Evolutionary conservation across 1,140 invertebrate species (phyloP), one percentile per base, ranked within the genome.

Genomic region (Archivesica marissinica): DNA sequence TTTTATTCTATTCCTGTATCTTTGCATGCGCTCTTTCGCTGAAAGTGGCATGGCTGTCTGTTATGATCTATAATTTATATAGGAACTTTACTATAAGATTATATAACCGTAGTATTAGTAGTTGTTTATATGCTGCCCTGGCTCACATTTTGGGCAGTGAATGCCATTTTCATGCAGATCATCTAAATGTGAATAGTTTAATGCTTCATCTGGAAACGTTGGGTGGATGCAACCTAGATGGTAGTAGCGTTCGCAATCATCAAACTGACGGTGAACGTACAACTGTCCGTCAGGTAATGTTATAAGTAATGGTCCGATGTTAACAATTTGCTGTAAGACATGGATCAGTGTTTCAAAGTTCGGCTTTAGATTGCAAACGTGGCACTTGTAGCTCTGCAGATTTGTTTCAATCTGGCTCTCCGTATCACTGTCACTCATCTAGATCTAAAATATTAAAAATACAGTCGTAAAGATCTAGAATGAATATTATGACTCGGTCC

Each of bases 111-210:
- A n/a, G n/a, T n/a, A n/a, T n/a, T n/a, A n/a, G n/a, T n/a, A n/a
- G n/a, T n/a, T n/a, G n/a, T n/a, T n/a, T n/a, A n/a, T n/a, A n/a
- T n/a, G n/a, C n/a, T n/a, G n/a, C n/a, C 74, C 74, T 56, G 74
- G 74, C 28, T 77, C 74, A 35, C 74, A 77, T 13, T 38, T 77
- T 38, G 28, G 28, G 28, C 74, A 77, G 41, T 77, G 74, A 38
- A 77, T 77, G 9, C 74, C 74, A 38, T 77, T 77, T 77, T 77
- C 74, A 25, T 38, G 33, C 44, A 77, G 17, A 30, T 77, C 74
- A 7, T 54, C 30, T 25, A 77, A 47, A 28, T 77, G 74, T n/a
- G 74, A 56, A 2, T 38, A n/a, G 59, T 77, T 77, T 35, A 77
- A 41, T 11, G 35, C 33, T 30, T 77, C 74, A 23, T 77, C 74